Conservation (phyloP, 2,113 vertebrate genomes). For the Chionomys nivalis region DNA sequence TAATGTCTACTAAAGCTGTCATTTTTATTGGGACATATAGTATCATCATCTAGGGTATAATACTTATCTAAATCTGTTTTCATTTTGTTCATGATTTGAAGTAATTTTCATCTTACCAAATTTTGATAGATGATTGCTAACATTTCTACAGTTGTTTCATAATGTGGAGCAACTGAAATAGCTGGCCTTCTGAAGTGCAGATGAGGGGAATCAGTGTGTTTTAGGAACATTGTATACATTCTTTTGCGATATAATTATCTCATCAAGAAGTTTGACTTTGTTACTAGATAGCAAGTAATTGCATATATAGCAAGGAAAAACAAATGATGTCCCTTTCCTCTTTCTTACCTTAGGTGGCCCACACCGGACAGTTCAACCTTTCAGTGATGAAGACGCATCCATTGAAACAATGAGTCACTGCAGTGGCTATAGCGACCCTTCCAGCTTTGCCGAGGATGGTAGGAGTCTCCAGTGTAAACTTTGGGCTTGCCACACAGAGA, state of each 20-base stretch:
- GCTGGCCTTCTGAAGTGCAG: neutral
- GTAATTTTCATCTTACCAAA: neutral
- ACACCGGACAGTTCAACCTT: conserved; percentile 93
- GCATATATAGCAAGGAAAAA: neutral
- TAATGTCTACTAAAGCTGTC: neutral
- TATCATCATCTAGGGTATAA: neutral
- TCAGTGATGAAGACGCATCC: conserved; percentile 98
- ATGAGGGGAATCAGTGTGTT: neutral
- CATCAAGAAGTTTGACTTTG: conserved; percentile 20
- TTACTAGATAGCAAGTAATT: neutral
- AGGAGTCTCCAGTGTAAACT: conserved; percentile 35
- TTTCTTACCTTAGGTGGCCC: conserved; percentile 88
- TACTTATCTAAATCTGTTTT: conserved; percentile 6
- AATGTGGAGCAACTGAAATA: neutral
- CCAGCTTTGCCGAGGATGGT: conserved; percentile 96
- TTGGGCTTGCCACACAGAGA: neutral
- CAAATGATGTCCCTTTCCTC: neutral
- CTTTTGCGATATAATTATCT: neutral
- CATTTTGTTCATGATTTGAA: conserved; percentile 34
- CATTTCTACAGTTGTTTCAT: conserved; percentile 5
- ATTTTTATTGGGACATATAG: neutral
- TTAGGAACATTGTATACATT: neutral
- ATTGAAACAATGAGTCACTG: conserved; percentile 98
- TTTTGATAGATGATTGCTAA: neutral
- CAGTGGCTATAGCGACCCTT: conserved; percentile 96